Conservation (phyloP, 2,113 vertebrate genomes). For the Gymnorhina tibicen region DNA sequence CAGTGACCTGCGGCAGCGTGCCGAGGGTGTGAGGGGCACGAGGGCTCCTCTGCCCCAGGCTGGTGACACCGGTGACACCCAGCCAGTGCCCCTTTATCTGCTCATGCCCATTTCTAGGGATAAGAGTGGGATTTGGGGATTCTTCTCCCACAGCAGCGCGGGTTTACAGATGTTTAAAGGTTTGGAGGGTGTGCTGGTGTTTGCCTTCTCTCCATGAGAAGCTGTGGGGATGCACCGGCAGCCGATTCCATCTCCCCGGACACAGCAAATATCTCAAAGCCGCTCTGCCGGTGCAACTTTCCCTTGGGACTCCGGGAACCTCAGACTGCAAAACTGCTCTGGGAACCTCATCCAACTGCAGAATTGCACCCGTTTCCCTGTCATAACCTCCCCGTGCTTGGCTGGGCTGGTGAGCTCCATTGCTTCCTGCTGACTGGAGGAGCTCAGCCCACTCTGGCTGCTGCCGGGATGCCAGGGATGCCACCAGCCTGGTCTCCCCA, state of each 20-base stretch:
- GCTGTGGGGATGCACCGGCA: not conserved
- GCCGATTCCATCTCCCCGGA: rapidly evolving
- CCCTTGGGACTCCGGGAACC: not conserved
- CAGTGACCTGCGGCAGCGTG: not conserved
- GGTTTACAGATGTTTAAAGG: not conserved
- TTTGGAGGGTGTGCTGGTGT: not conserved
- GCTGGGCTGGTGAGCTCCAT: not conserved
- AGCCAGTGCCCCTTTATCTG: rapidly evolving
- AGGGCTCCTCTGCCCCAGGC: not conserved
- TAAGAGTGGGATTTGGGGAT: not conserved
- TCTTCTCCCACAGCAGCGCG: rapidly evolving
- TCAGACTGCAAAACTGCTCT: not conserved
- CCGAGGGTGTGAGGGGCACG: rapidly evolving
- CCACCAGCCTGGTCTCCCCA: rapidly evolving
- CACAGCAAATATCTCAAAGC: not conserved
- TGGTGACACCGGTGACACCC: not conserved
- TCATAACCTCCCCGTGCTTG: not conserved
- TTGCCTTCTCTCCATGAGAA: not conserved
- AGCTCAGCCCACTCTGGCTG: not conserved
- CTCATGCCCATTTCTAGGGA: rapidly evolving
- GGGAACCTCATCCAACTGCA: not conserved
- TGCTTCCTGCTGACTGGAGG: not conserved
- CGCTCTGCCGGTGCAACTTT: rapidly evolving
- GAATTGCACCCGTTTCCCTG: not conserved
- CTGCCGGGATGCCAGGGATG: not conserved